Conservation (phyloP, 37 sponge, comb jelly and placozoan genomes). For the Halisarca cf. caerulea region DNA sequence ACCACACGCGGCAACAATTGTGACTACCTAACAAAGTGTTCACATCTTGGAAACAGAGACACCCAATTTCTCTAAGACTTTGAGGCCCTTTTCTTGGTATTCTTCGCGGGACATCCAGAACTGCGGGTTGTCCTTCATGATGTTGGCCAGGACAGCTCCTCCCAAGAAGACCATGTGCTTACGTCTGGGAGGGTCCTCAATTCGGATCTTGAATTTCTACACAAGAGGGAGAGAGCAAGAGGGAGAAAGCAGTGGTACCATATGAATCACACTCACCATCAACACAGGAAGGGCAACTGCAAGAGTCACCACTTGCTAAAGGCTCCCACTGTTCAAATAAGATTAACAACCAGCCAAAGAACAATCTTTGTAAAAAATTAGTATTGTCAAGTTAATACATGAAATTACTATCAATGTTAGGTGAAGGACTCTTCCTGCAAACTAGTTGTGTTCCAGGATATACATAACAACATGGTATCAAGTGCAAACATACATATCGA, state of each 20-base stretch:
- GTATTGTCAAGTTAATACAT: no score
- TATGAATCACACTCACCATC: background rate
- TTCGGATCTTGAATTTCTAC: constrained; percentile 99
- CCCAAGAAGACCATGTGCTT: constrained; percentile 99
- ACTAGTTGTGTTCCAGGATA: no score
- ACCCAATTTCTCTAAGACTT: constrained; percentile 95
- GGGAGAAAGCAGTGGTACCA: background rate
- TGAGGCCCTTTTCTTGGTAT: constrained; percentile 96
- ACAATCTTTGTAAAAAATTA: no score
- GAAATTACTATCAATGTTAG: no score
- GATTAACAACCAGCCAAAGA: no score
- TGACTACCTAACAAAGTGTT: background rate
- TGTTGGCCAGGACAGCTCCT: constrained; percentile 97
- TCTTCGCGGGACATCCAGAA: constrained; percentile 99
- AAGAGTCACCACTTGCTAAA: no score
- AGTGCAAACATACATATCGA: background rate
- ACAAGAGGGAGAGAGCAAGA: background rate
- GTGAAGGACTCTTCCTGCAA: no score
- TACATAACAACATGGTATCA: no score
- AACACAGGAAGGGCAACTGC: no score
- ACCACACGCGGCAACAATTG: background rate
- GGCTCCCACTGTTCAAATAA: no score
- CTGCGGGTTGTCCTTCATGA: constrained; percentile 93
- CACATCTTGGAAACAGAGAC: constrained; percentile 75
- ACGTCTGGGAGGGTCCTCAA: constrained; percentile 98